These are phyloP conservation scores for Kryptolebias marmoratus DNA, from an alignment of 2,113 vertebrate species.

Conservation along the genomic window DNA sequence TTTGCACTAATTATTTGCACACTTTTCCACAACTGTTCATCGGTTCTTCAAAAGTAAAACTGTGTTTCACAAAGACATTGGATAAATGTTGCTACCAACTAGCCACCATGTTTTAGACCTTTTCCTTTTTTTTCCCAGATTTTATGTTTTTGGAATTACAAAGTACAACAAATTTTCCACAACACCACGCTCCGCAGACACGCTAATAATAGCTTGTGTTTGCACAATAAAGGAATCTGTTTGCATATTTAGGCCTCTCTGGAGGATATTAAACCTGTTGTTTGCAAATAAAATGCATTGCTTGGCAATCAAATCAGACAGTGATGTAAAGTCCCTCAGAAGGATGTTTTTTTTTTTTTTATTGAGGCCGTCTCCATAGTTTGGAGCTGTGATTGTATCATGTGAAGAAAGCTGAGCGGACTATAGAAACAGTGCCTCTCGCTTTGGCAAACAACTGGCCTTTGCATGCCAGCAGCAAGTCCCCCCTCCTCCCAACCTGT, in stretches of 20 bases:
- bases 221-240: not conserved
- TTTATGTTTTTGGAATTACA: not conserved
- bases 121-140: not conserved
- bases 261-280: not conserved
- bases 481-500: constrained; percentile 66
- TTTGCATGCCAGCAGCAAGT: constrained; percentile 61
- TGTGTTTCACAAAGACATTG: not conserved
- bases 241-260: not conserved
- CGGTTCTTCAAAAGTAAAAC: not conserved
- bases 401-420: constrained; percentile 40
- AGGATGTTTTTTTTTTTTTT: constrained; percentile 25
- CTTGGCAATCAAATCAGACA: constrained; percentile 23
- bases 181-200: not conserved
- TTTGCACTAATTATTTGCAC: not conserved
- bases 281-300: not conserved
- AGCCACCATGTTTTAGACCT: not conserved
- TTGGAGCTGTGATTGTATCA: constrained; percentile 50
- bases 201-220: not conserved
- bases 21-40: not conserved
- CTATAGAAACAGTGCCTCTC: constrained; percentile 64
- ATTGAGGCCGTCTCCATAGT: constrained; percentile 45
- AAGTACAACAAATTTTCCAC: not conserved
- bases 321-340: constrained; percentile 35
- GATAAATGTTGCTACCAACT: not conserved
- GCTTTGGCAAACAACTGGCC: constrained; percentile 64